Evolutionary conservation across 2,888 invertebrate genomes (phyloP), one percentile per base, ranked within the genome.

Genomic region (Anoplius nigerrimus): DNA sequence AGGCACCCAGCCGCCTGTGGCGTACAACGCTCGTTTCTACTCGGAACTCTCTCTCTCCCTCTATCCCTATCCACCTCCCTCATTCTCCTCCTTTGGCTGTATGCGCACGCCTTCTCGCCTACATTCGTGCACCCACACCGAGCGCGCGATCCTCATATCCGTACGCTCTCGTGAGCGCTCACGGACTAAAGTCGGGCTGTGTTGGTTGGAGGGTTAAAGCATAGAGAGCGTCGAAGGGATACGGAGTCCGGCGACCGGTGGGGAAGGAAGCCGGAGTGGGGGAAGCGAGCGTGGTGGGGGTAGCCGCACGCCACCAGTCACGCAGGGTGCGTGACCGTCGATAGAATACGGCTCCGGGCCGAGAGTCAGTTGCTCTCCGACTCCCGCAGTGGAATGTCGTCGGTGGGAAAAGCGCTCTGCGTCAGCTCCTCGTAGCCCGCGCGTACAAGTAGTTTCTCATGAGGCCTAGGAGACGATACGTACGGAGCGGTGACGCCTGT

Each of bases 321-420:
- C 77, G 82, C 82, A 81, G 86, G 82, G 81, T 80, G 81, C 83
- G 82, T 80, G 82, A 83, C 79, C 81, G 82, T 81, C 82, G 78
- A 73, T 77, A 73, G 82, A 80, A 79, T 74, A 77, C 77, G 72
- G 79, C 78, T 74, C 76, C 76, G 72, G 71, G 69, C 61, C 63
- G 64, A 56, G 68, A 79, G 75, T 83, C 82, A 85, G 85, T 85
- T 80, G 82, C 78, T 76, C 81, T 79, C 80, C 79, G 79, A 74
- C 79, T 66, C 56, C 53, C 76, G 62, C 59, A 57, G 78, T 66
- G 78, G 76, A 67, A 72, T 56, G 79, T 71, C 72, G 74, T 69
- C 51, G 66, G 61, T 43, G 6, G n/a, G 52, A 51, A n/a, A 8
- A 0, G n/a, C 18, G 18, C 43, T 54, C 46, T 34, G 46, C 48